Evolutionary conservation across 2,888 invertebrate species (phyloP).

Genomic region (Escarpia spicata): DNA sequence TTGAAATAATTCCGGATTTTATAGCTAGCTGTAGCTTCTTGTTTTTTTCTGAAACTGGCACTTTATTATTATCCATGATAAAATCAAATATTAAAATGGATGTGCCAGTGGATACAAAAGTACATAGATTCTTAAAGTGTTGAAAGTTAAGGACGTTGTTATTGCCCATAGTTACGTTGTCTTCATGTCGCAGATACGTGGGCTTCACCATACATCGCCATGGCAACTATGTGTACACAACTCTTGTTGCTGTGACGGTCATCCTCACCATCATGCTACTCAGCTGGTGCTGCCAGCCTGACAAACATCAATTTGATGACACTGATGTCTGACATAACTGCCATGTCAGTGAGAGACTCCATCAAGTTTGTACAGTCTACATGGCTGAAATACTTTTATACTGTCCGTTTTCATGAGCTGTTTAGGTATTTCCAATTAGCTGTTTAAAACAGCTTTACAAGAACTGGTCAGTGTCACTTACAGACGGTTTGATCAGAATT

Average conservation of each 20-base stretch:
- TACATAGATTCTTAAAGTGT: not conserved
- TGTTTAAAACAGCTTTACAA: too few species aligned
- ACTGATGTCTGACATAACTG: not conserved
- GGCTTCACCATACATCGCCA: slow-evolving; percentile 5
- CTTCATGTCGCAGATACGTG: not conserved
- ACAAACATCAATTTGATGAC: not conserved
- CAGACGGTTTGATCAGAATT: not conserved
- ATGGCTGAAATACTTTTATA: not conserved
- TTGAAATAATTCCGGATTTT: not conserved
- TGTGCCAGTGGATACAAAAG: not conserved
- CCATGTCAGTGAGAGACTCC: not conserved
- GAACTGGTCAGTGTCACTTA: not conserved
- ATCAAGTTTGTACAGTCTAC: not conserved
- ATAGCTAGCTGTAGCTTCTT: too few species aligned
- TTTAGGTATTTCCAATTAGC: not conserved
- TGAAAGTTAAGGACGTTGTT: not conserved
- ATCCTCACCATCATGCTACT: not conserved
- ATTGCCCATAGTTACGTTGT: not conserved
- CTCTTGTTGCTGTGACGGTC: not conserved
- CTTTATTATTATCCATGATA: too few species aligned
- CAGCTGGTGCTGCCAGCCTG: not conserved
- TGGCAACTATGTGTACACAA: slow-evolving; percentile 8
- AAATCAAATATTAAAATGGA: not conserved
- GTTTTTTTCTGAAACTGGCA: too few species aligned
- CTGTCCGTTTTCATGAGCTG: not conserved